Evolutionary conservation across 2,888 invertebrate species (phyloP), one percentile per base, ranked within the genome.

Genomic region (Campoplex capitator): DNA sequence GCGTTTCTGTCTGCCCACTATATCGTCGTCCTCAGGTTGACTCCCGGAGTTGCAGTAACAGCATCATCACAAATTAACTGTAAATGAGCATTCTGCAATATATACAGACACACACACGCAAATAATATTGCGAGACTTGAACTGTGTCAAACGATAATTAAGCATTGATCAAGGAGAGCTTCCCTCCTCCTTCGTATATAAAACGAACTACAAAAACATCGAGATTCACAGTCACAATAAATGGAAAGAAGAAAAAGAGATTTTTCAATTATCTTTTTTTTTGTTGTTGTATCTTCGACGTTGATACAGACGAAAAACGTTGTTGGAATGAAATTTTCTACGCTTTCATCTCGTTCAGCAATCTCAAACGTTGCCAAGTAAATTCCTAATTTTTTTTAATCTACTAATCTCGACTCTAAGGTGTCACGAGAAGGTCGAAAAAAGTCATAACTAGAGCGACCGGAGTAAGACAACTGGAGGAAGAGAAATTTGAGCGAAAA

Each of bases 161-260:
- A 84, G 81, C 81, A 86, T 84, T 84, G 81, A 84, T 84, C 83
- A 86, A 83, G 70, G 74, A 74, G 83, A 86, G 45, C 48, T 51
- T 73, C 45, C 75, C 62, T 45, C 42, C 71, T 54, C n/a, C 76
- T 45, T 23, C 42, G 62, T 42, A 81, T 70, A 73, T 74, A 58
- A 73, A 81, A 80, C 73, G 80, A 83, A 76, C 80, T 68, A 65
- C 70, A 54, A 71, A 62, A 48, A 73, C 51, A 70, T 65, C 23
- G 23, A 45, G 81, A 23, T 76, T 54, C 78, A 73, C 38, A 56
- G 42, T 62, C 67, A 68, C 71, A 73, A 32, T 56, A 65, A 77
- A 79, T 32, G 56, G 48, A 65, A 38, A 54, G 68, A 62, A 35
- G 42, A 67, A 62, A 23, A 65, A 67, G 23, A 32, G 23, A 23